Evolutionary conservation across 2,888 invertebrate genomes (phyloP).

Genomic region (Bedellia somnulentella): DNA sequence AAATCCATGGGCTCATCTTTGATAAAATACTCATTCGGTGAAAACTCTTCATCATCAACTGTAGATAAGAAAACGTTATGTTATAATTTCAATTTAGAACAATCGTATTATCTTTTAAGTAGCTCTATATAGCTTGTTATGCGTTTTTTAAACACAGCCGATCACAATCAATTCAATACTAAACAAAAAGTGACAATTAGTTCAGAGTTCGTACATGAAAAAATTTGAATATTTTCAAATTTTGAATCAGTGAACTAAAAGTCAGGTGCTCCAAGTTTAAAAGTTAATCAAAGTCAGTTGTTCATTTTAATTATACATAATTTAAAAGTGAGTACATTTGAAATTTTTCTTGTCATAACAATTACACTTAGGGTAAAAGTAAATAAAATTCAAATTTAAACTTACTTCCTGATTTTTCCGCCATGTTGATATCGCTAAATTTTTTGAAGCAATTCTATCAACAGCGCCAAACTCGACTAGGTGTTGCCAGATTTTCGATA

Average conservation of each 20-base stretch:
- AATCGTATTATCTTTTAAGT: too few species aligned
- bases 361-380: neutral
- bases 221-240: constrained; percentile 61
- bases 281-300: constrained; percentile 11
- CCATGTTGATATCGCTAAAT: constrained; percentile 78
- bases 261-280: constrained; percentile 14
- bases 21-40: constrained; percentile 29
- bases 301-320: too few species aligned
- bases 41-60: constrained; percentile 25
- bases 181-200: neutral
- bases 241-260: constrained; percentile 28
- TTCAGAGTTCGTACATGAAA: neutral
- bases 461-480: too few species aligned
- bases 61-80: constrained; percentile 24
- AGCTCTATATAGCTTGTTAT: too few species aligned
- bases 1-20: constrained; percentile 66
- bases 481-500: too few species aligned
- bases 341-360: too few species aligned
- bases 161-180: too few species aligned
- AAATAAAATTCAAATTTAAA: constrained; percentile 23
- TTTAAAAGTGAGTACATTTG: too few species aligned
- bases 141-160: too few species aligned
- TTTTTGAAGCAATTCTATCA: too few species aligned
- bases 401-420: constrained; percentile 80
- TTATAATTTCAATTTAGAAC: too few species aligned